Conservation (phyloP, 2,888 invertebrate species). For the Caenorhabditis sp. region DNA sequence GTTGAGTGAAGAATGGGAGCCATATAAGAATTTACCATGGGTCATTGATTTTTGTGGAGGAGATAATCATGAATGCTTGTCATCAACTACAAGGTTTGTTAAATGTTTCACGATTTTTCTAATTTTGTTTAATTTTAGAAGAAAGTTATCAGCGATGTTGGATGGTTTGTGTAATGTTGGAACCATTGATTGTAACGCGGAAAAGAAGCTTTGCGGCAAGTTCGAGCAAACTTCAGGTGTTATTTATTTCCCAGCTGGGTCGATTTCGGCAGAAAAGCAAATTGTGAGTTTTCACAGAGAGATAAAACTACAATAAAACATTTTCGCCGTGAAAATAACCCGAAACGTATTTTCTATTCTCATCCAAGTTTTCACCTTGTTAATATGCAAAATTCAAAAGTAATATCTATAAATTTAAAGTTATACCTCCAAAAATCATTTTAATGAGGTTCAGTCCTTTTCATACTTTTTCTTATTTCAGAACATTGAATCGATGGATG, state of each 20-base stretch:
- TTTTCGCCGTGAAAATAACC: too few relatives aligned
- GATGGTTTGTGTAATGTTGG: constrained; percentile 75
- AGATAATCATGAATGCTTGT: constrained; percentile 48
- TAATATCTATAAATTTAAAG: too few relatives aligned
- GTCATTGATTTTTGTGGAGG: constrained; percentile 75
- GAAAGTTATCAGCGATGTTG: constrained; percentile 80
- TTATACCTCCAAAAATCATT: too few relatives aligned
- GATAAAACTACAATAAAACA: too few relatives aligned
- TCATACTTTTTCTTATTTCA: too few relatives aligned
- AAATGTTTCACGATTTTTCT: too few relatives aligned
- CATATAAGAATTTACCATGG: constrained; percentile 74
- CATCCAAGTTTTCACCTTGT: too few relatives aligned
- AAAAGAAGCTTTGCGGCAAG: constrained; percentile 74
- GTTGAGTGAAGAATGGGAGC: constrained; percentile 48
- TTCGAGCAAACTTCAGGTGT: constrained; percentile 71
- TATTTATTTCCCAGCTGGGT: constrained; percentile 71
- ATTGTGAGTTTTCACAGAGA: background rate
- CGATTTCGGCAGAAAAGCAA: constrained; percentile 45
- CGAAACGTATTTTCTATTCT: too few relatives aligned
- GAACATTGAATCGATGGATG: constrained; percentile 72
- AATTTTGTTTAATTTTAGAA: constrained; percentile 20
- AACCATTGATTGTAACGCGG: constrained; percentile 74
- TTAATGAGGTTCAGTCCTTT: too few relatives aligned
- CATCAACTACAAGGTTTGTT: constrained; percentile 36
- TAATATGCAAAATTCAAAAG: too few relatives aligned